phyloP scores from a whole-genome alignment of 2,113 vertebrate species.

The Psammodynastes pulverulentus region DNA sequence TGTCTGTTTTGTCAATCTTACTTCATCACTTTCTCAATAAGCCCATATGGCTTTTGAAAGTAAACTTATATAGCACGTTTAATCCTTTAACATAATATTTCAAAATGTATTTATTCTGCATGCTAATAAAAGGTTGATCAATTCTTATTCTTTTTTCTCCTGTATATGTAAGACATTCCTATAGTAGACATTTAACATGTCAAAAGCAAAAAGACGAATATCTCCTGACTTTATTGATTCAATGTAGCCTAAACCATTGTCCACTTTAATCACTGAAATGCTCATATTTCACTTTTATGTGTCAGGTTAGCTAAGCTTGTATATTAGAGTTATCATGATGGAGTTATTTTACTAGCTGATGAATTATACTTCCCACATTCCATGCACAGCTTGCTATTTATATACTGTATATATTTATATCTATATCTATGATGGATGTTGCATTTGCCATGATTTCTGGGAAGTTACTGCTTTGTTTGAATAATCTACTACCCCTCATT shows the following conservation, averaged over 20 bases:
- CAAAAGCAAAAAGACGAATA: background rate
- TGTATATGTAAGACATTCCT: background rate
- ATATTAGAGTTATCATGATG: background rate
- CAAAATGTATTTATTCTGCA: background rate
- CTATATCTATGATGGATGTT: background rate
- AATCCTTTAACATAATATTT: background rate
- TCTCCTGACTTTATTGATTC: fast-evolving
- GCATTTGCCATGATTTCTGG: background rate
- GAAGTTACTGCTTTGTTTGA: background rate
- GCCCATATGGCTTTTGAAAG: background rate
- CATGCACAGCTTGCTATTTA: background rate
- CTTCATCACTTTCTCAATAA: background rate
- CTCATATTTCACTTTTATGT: background rate
- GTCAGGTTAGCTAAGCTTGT: background rate
- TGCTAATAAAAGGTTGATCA: background rate
- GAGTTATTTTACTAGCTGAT: constrained; percentile 2
- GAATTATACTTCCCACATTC: constrained; percentile 1
- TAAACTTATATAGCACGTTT: background rate
- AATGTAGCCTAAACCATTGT: background rate
- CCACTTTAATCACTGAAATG: background rate
- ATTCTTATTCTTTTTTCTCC: background rate
- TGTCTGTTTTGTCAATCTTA: background rate
- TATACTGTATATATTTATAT: background rate
- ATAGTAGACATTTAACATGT: background rate
- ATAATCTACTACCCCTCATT: background rate